Percentiles rank a stretch among this genome's conserved stretches.
These are phyloP conservation scores for Tethya wilhelma DNA, from an alignment of 37 sponge, comb jelly and placozoan genomes.

Conservation along the genomic window DNA sequence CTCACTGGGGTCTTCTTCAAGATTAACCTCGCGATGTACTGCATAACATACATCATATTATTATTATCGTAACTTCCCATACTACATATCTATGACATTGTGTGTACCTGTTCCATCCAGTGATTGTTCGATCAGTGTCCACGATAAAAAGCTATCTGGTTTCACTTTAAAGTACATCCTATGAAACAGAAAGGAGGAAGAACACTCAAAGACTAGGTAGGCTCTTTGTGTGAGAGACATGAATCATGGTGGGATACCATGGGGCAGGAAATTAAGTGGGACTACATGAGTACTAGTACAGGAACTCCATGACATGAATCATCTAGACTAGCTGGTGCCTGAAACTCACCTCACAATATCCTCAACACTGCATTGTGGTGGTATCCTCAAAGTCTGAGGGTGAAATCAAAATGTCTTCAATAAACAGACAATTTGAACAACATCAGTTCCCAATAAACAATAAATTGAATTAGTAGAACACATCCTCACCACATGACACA, in stretches of 20 bases:
- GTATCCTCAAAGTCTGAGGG: slow-evolving; percentile 41
- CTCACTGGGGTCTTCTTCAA: slow-evolving; percentile 60
- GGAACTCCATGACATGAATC: no score
- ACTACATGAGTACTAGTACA: no score
- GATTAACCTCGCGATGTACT: slow-evolving; percentile 55
- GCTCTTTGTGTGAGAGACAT: no score
- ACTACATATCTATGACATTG: neutral
- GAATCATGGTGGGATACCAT: no score
- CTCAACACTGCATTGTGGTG: slow-evolving; percentile 14
- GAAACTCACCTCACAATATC: slow-evolving; percentile 62
- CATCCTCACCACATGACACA: no score
- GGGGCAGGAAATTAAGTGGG: no score
- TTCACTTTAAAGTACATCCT: slow-evolving; percentile 64
- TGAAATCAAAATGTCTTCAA: neutral
- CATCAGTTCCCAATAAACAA: no score
- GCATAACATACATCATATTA: neutral
- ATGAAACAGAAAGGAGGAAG: neutral
- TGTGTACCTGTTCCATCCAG: slow-evolving; percentile 58
- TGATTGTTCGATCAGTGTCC: slow-evolving; percentile 73
- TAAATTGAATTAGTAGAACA: no score
- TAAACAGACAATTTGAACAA: neutral
- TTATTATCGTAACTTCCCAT: slow-evolving; percentile 1
- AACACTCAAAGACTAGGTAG: no score
- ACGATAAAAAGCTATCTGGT: slow-evolving; percentile 33
- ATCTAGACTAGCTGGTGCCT: neutral